phyloP scores from a whole-genome alignment of 2,888 invertebrate species.

The Melinaea marsaeus region DNA sequence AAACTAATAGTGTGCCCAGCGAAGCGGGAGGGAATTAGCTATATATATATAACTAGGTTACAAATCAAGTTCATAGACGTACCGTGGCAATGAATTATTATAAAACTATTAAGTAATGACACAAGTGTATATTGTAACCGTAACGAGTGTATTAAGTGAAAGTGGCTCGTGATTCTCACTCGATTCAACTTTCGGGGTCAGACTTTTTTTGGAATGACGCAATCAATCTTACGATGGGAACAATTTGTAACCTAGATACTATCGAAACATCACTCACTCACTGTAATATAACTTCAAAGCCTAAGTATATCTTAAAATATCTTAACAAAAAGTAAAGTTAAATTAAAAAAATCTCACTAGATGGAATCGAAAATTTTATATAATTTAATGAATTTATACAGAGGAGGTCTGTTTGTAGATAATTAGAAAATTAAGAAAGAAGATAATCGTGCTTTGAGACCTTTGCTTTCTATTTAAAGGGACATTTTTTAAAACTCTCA shows the following conservation, averaged over 20 bases:
- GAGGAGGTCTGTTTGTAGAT: constrained; percentile 14
- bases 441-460: constrained; percentile 14
- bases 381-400: neutral
- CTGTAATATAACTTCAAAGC: too few relatives aligned
- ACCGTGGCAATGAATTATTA: constrained; percentile 51
- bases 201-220: constrained; percentile 18
- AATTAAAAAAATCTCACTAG: too few relatives aligned
- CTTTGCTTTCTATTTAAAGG: constrained; percentile 23
- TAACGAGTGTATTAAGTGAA: constrained; percentile 43
- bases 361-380: neutral
- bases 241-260: neutral
- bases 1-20: too few relatives aligned
- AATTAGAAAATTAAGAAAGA: constrained; percentile 31
- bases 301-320: too few relatives aligned
- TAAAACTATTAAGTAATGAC: constrained; percentile 61
- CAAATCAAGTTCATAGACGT: constrained; percentile 31
- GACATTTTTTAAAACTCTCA: too few relatives aligned
- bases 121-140: constrained; percentile 43
- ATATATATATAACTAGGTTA: constrained; percentile 14
- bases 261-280: neutral
- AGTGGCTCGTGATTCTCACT: constrained; percentile 36
- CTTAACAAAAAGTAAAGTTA: too few relatives aligned
- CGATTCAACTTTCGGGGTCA: constrained; percentile 18
- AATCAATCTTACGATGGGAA: constrained; percentile 9
- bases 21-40: too few relatives aligned